Conservation (phyloP, 2,888 invertebrate species). For the Gnatocerus cornutus region DNA sequence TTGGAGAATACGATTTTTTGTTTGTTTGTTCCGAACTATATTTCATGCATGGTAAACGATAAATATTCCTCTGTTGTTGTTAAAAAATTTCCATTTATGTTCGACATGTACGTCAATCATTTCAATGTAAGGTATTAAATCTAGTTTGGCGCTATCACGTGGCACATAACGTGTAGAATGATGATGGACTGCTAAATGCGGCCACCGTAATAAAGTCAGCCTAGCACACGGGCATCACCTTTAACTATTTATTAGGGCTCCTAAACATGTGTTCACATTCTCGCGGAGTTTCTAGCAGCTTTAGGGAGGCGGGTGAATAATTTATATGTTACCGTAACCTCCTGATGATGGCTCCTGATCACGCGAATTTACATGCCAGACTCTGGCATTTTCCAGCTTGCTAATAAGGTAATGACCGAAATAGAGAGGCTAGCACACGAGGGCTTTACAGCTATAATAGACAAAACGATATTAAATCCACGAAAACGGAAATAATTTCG, state of each 20-base stretch:
- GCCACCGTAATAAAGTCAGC: constrained; percentile 9
- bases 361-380: constrained; percentile 39
- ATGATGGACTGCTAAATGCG: constrained; percentile 9
- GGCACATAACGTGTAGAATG: background rate
- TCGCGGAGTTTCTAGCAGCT: constrained; percentile 16
- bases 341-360: constrained; percentile 26
- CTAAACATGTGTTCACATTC: constrained; percentile 33
- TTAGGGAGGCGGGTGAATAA: constrained; percentile 23
- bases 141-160: background rate
- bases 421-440: background rate
- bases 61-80: no score
- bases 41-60: no score
- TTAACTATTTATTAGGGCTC: constrained; percentile 25
- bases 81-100: no score
- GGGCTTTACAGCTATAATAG: background rate
- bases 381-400: constrained; percentile 15
- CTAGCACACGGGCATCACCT: constrained; percentile 3
- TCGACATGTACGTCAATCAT: no score
- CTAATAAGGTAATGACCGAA: constrained; percentile 26
- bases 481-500: no score
- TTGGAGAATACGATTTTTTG: background rate
- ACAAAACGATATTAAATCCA: no score
- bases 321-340: constrained; percentile 38
- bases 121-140: background rate
- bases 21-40: no score